Base-by-base conservation (phyloP, 2,888 invertebrate genomes). In the Rotaria macrura region DNA sequence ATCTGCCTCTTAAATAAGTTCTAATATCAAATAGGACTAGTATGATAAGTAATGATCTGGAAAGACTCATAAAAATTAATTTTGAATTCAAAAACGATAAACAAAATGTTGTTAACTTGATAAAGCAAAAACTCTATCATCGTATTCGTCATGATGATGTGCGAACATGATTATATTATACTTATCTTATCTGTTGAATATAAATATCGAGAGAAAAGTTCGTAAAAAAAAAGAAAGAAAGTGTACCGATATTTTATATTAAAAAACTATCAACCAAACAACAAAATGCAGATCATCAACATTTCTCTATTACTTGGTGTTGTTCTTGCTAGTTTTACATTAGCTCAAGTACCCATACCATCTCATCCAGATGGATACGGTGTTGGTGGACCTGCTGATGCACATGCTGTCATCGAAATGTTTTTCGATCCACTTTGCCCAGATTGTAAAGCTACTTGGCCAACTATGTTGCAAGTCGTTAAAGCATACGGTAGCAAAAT, bases 351-450 rank as follows among this genome's bases (percentile, higher is more conserved):
- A 12, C 87, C 88, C 2, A 88, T 89, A 23, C 89, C 89, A 0
- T 87, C 86, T 10, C 87, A 87, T 12, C 88, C 88, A n/a, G 86
- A 89, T 20, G 89, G 89, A 6, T 89, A 88, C 72, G 87, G 89
- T 5, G 87, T 85, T 5, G 49, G 84, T 10, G 89, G 88, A 1
- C 87, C 86, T 14, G 84, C 87, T 20, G 65, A 85, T 38, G 89
- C 89, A 0, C 87, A 87, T n/a, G 87, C 89, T 14, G 87, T 88
- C 20, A 54, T 90, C 25, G 89, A 89, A 55, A 87, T 88, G 12
- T 89, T 88, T 87, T 87, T 89, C 55, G 89, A 89, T 29, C 88
- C 89, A 14, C 87, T 88, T 14, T 90, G 90, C 86, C 89, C 89
- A 0, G 88, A 89, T 87, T 89, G 89, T 74, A 85, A 87, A n/a